Conservation (phyloP, 2,797 vertebrate species). For the Scleropages formosus region DNA sequence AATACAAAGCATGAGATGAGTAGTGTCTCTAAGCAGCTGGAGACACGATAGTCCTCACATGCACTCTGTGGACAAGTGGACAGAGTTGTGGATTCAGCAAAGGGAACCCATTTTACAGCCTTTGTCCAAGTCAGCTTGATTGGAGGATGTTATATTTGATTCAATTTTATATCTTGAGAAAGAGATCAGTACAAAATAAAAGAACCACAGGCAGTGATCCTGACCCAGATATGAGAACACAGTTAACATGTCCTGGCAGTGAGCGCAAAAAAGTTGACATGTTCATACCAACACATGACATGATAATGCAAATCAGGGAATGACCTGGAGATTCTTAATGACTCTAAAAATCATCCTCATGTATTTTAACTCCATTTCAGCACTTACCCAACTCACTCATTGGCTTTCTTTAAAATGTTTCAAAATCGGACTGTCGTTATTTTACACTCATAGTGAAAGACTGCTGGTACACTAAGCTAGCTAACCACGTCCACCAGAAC, state of each 20-base stretch:
- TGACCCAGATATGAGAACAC: too few species aligned
- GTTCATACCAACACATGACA: not conserved
- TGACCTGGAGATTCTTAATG: too few species aligned
- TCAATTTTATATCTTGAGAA: slow-evolving; percentile 58
- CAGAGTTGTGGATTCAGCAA: slow-evolving; percentile 65
- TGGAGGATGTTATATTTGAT: slow-evolving; percentile 47
- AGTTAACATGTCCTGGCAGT: not conserved
- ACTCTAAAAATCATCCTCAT: too few species aligned
- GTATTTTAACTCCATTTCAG: too few species aligned
- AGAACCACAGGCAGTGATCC: slow-evolving; percentile 49
- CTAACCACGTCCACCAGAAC: too few species aligned
- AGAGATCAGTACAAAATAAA: slow-evolving; percentile 53
- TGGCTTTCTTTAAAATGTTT: too few species aligned
- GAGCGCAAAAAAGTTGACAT: too few species aligned
- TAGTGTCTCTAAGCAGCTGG: too few species aligned
- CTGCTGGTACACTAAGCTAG: too few species aligned
- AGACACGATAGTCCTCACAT: not conserved
- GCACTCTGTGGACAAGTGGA: not conserved
- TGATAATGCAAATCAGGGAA: not conserved
- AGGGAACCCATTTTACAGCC: slow-evolving; percentile 44
- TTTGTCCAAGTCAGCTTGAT: slow-evolving; percentile 33
- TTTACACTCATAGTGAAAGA: too few species aligned
- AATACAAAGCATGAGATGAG: not conserved
- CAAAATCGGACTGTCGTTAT: too few species aligned
- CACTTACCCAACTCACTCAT: too few species aligned